Base-by-base conservation (phyloP, 2,888 invertebrate species). In the Erebia ligea region DNA sequence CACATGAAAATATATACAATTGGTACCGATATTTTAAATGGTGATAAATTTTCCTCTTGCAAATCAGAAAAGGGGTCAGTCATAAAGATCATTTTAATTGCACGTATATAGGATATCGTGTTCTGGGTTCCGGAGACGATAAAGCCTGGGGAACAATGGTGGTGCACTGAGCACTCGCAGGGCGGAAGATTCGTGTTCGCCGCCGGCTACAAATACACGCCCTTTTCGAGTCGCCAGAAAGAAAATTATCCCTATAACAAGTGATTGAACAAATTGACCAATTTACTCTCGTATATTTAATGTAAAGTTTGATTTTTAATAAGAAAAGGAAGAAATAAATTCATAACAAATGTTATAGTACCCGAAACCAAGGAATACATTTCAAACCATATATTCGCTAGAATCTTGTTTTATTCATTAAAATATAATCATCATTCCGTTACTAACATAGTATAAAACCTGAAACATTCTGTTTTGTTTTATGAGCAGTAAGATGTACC, bases 121-220 rank as follows among this genome's bases (percentile, higher is more conserved):
- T 76, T 58, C 48, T 25, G 21, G 17, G 67, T 17, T 34, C 79
- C 79, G 82, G 81, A 81, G 81, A 81, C 82, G 80, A 83, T 82
- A 82, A 79, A 80, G 76, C 78, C 74, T 73, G 69, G 76, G 80
- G 80, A 88, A 90, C 90, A 91, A 91, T 90, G 84, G 88, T 86
- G 78, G 84, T 88, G 87, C 88, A 89, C 82, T 82, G 84, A 88
- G 87, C 88, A 89, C 82, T 82, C 82, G 82, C 86, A 84, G 86
- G 91, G 92, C 90, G 90, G 90, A 82, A 85, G 78, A 76, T 76
- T 83, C 89, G 89, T 89, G 88, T 82, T 82, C 79, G 88, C 88
- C 88, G 84, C 81, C 82, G 86, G 89, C 86, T 74, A 75, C 81
- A 73, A 78, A 85, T 81, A 83, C 84, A 84, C 84, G 84, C 84